Evolutionary conservation across 1,140 invertebrate genomes (phyloP), one percentile per base, ranked within the genome.

Genomic region (Ceratina japonica): DNA sequence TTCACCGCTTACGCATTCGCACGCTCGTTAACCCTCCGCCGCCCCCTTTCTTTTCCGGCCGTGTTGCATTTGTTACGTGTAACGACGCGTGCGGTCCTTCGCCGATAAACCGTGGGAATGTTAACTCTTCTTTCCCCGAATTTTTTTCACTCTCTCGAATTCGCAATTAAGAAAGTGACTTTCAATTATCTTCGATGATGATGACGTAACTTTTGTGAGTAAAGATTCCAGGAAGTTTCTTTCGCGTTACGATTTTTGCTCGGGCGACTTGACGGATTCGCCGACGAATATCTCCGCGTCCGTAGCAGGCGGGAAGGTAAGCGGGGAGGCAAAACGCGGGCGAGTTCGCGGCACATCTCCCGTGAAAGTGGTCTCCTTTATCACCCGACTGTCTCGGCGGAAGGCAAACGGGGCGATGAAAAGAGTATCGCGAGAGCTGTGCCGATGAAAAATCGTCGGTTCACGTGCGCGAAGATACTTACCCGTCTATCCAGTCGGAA

Each of bases 401-500:
- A 63, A 27, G 78, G 58, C 22, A 75, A 63, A 24, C 70, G 20
- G 5, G 37, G 20, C 49, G 71, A 66, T 62, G 75, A 83, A 81
- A 72, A 56, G 24, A 51, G 44, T 54, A 20, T 51, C 31, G 52
- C 56, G 16, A 68, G 59, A 68, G 59, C 71, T 27, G 37, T 64
- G 27, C 44, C 65, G 63, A 73, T 83, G 81, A 84, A 73, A 66
- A 66, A 84, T 84, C 65, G 83, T 76, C 56, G 51, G 62, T 20
- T 83, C 66, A 63, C 81, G 81, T 84, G 76, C 76, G 24, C 18
- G 56, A 22, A 37, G 76, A 80, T 58, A 72, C 81, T 79, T 52
- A 69, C 66, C 66, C 80, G 49, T 27, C 59, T 71, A 62, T 78
- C 70, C 58, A 15, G 20, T 3, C 24, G 49, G 51, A 64, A 72